Evolutionary conservation across 2,888 invertebrate species (phyloP).

Genomic region (Pyrgus malvae): DNA sequence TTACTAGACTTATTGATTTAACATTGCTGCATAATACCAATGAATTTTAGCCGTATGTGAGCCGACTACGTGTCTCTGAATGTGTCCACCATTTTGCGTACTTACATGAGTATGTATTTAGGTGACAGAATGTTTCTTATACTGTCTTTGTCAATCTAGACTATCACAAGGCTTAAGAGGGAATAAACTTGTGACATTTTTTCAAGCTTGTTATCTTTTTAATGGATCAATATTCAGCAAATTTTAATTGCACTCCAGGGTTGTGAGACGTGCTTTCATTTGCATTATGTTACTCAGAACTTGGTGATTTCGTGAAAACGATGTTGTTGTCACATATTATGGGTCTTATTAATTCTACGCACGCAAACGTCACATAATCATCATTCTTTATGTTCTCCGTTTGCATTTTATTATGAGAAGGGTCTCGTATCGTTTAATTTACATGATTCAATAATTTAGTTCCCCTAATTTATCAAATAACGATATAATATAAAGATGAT

Average conservation of each 20-base stretch:
- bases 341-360: slow-evolving; percentile 42
- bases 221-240: too few species aligned
- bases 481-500: slow-evolving; percentile 25
- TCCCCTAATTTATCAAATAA: slow-evolving; percentile 29
- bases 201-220: too few species aligned
- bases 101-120: not conserved
- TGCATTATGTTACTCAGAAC: slow-evolving; percentile 26
- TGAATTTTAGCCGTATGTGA: slow-evolving; percentile 62
- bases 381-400: slow-evolving; percentile 37
- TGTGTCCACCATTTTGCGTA: slow-evolving; percentile 57
- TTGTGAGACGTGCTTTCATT: slow-evolving; percentile 32
- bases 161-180: too few species aligned
- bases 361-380: slow-evolving; percentile 52
- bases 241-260: too few species aligned
- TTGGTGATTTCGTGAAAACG: slow-evolving; percentile 24
- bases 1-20: slow-evolving; percentile 57
- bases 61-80: slow-evolving; percentile 27
- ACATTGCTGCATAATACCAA: slow-evolving; percentile 64
- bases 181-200: too few species aligned
- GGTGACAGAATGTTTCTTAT: not conserved
- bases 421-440: slow-evolving; percentile 32
- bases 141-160: too few species aligned
- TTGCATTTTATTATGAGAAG: slow-evolving; percentile 33
- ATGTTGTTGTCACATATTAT: slow-evolving; percentile 39
- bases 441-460: slow-evolving; percentile 30